Conservation (phyloP, 2,888 invertebrate species). For the Drosophila eohydei region DNA sequence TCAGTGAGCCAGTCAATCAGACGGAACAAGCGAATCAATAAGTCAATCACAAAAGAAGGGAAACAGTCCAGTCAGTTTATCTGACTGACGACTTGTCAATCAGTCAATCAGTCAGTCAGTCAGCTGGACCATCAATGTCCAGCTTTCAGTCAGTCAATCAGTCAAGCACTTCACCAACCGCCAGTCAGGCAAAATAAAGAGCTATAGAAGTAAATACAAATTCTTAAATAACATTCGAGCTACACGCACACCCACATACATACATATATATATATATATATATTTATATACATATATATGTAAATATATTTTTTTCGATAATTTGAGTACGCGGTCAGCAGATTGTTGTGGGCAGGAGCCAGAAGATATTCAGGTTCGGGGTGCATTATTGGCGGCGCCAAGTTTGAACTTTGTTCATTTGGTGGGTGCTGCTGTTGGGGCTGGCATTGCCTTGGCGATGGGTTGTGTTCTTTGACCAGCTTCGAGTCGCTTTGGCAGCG, state of each 20-base stretch:
- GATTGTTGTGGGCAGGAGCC: conserved; percentile 3
- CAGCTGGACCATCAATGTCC: no score
- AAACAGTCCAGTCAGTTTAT: no score
- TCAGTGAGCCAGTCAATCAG: background rate
- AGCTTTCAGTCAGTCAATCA: background rate
- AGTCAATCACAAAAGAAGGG: no score
- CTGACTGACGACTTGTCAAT: background rate
- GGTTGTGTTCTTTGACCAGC: conserved; percentile 13
- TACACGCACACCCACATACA: background rate
- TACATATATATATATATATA: background rate
- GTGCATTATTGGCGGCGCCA: conserved; percentile 6
- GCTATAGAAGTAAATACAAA: background rate
- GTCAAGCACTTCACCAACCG: background rate
- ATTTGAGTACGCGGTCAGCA: background rate
- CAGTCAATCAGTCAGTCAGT: background rate
- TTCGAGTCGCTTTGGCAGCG: conserved; percentile 20
- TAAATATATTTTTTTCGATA: background rate
- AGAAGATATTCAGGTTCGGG: conserved; percentile 12
- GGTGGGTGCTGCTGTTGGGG: background rate
- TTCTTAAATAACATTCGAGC: background rate
- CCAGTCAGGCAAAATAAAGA: background rate
- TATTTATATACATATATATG: background rate
- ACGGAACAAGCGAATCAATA: no score
- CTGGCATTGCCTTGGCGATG: conserved; percentile 3
- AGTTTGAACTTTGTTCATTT: conserved; percentile 25